These are phyloP conservation scores for Merops nubicus DNA, from an alignment of 2,113 vertebrate genomes.

Conservation along the genomic window DNA sequence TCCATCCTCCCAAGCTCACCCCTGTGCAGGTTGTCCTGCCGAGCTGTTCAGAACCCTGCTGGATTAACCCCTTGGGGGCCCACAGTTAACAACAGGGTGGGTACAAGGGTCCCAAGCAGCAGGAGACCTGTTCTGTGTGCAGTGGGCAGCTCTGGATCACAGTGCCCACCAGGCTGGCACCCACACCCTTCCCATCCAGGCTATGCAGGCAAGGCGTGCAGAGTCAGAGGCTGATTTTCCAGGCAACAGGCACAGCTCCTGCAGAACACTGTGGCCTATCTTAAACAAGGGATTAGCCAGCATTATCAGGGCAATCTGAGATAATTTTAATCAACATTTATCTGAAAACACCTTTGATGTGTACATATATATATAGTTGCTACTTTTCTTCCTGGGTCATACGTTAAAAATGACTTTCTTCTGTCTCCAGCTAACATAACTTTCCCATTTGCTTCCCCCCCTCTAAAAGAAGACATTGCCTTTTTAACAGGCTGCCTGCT, in stretches of 20 bases:
- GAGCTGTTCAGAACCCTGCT: accelerated
- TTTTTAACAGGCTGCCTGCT: background rate
- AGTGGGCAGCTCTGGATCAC: background rate
- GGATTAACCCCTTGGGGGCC: background rate
- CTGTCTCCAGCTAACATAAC: background rate
- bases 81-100: background rate
- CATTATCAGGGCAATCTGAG: background rate
- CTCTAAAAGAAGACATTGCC: background rate
- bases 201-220: background rate
- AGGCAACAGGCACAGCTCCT: background rate
- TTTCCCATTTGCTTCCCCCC: background rate
- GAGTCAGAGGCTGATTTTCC: background rate
- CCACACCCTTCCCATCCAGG: background rate
- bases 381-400: background rate
- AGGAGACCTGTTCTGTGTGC: background rate
- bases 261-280: background rate
- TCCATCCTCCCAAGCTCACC: background rate
- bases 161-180: background rate
- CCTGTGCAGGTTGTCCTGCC: background rate
- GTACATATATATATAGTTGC: background rate
- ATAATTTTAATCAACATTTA: background rate
- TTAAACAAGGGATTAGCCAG: background rate
- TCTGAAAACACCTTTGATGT: background rate
- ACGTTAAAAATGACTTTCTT: background rate
- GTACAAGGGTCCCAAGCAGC: background rate